Evolutionary conservation across 2,888 invertebrate species (phyloP), one percentile per base, ranked within the genome.

Genomic region (Nesidiocoris tenuis): DNA sequence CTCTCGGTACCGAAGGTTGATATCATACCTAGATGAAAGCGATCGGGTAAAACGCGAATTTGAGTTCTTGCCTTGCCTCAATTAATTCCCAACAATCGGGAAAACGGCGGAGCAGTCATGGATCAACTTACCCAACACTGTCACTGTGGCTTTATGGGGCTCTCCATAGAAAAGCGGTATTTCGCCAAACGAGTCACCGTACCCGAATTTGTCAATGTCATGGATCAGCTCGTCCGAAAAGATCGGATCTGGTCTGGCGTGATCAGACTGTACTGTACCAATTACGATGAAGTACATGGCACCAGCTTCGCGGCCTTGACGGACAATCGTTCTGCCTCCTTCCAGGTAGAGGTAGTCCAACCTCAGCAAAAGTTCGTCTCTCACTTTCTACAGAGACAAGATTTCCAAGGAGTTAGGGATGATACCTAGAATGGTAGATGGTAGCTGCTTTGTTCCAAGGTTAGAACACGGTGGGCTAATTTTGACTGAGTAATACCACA

Each of bases 181-280:
- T 59, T 68, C 68, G 1, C 75, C 75, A 23, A 75, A 68, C 55
- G 68, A 65, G 63, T 75, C 75, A 24, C 75, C 75, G 22, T 67
- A 64, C 12, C 61, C 63, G 55, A 23, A 75, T 61, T 67, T 75
- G 57, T 75, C 75, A 23, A 75, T n/a, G 63, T 61, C 61, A 25
- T 67, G 63, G 55, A 61, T 56, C 9, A 55, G 39, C 68, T 75
- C 75, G 61, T 68, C 68, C 19, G 17, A 21, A 68, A 75, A 75
- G 54, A 75, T 67, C 54, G 75, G 75, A 25, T 75, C 61, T 0
- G 67, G 61, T 21, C 61, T 61, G 22, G 17, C 19, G 61, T 70
- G 61, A 23, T 67, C 63, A 9, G 55, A 55, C 24, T 61, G 54
- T 12, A 70, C 75, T 18, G 63, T 61, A 16, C 75, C 75, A 2